Evolutionary conservation across 2,797 vertebrate genomes (phyloP), one percentile per base, ranked within the genome.

Genomic region (Thaleichthys pacificus): DNA sequence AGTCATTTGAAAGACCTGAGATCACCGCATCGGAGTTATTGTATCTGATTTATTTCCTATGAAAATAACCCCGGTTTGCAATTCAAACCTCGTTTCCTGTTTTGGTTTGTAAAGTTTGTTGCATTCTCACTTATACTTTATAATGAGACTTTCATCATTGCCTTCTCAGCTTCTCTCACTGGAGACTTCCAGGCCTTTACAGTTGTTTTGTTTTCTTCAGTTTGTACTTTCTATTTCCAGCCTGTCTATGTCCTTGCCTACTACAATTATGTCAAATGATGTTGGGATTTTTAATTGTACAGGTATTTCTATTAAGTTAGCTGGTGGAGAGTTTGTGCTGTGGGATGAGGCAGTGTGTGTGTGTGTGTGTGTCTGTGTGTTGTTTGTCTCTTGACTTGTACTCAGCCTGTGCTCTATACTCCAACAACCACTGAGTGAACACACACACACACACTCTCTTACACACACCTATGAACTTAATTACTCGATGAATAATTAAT

Each of bases 401-500:
- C 60, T 30, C 3, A 61, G 60, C 26, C 60, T 15, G 11, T 61
- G 24, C 4, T 32, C 32, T 5, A 7, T 15, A 61, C 11, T 30
- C 11, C 14, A 30, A 5, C 60, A 28, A 15, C 14, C 22, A 15
- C 60, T 61, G 60, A 26, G 8, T 61, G 32, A 61, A 61, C 60
- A 61, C 28, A 61, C 15, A 35, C 28, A 35, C 6, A 15, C 32
- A 68, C 28, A 35, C 6, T 3, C 32, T 57, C 66, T 32, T 15
- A 32, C 51, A 84, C 80, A 86, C 92, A 92, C 92, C 91, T 93
- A 88, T 93, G 89, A 93, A 93, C 91, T 93, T 93, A 91, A 94
- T 94, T 94, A 93, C 91, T 85, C 85, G 85, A 88, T 92, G 91
- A 94, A 93, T 94, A 94, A 94, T 92, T 91, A 92, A 92, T 92